Percentiles rank a stretch among this genome's conserved stretches.
These are phyloP conservation scores for Himalopsyche phryganea DNA, from an alignment of 1,140 invertebrate genomes.

Conservation along the genomic window DNA sequence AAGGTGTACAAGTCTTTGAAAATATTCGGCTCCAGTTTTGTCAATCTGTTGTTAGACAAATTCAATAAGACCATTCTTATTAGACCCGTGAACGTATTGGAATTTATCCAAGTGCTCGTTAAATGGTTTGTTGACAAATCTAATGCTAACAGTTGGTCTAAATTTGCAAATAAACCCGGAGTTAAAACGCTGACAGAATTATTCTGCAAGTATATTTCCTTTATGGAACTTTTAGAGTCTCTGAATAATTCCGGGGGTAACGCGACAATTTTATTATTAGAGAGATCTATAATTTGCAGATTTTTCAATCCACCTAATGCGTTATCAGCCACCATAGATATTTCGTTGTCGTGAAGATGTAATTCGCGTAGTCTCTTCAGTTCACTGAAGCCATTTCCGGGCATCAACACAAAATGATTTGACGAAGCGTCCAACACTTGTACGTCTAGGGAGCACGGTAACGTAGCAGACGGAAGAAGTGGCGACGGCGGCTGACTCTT, in stretches of 20 bases:
- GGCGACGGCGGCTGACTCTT: constrained; percentile 42
- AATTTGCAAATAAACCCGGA: constrained; percentile 74
- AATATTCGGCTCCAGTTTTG: constrained; percentile 72
- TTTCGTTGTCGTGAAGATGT: constrained; percentile 79
- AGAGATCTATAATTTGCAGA: constrained; percentile 77
- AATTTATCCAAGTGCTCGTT: constrained; percentile 77
- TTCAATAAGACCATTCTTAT: constrained; percentile 83
- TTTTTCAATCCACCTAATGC: constrained; percentile 74
- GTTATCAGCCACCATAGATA: constrained; percentile 78
- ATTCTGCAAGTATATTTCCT: constrained; percentile 83
- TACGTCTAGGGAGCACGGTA: constrained; percentile 72
- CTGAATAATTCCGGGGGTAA: constrained; percentile 80
- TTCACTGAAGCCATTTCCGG: constrained; percentile 73
- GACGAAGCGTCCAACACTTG: constrained; percentile 78
- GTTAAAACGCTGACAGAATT: constrained; percentile 81
- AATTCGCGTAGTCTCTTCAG: constrained; percentile 71
- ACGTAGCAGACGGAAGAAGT: constrained; percentile 43
- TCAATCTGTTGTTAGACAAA: constrained; percentile 79
- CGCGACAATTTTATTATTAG: constrained; percentile 82
- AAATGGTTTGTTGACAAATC: constrained; percentile 86
- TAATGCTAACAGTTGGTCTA: constrained; percentile 79
- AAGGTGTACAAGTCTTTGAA: constrained; percentile 78
- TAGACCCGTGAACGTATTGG: constrained; percentile 79
- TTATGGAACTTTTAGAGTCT: constrained; percentile 72
- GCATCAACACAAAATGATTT: constrained; percentile 79